Base-by-base conservation (phyloP, 2,888 invertebrate species). In the Agriopis leucophaearia region DNA sequence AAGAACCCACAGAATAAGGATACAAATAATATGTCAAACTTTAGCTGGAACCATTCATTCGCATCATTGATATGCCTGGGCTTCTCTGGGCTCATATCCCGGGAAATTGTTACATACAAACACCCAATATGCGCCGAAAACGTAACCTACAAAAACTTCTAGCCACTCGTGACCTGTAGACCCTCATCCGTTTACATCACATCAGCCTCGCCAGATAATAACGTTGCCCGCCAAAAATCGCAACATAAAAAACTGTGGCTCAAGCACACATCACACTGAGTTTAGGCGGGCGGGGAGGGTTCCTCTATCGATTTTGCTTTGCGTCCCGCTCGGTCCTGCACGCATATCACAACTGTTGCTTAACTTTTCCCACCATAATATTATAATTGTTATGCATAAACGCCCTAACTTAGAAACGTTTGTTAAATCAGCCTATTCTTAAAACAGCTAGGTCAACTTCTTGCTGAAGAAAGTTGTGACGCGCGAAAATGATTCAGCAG, bases 331-430 rank as follows among this genome's bases (percentile, higher is more conserved):
- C 45, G 10, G 69, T 84, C 82, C 83, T 83, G 77, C 83, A 89
- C 91, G 88, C 89, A 87, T 86, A 89, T 90, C 90, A 27, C 64
- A 93, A 92, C 93, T 93, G 93, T 93, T 93, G 93, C 92, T 92
- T 85, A 83, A 84, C 80, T 79, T 78, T 69, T 81, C 73, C 77
- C 82, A 40, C 45, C 82, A 50, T 50, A 56, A 60, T 63, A 71
- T 42, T 47, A 71, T 42, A 47, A 52, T 51, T 57, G 48, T 40
- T 57, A 36, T 50, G 40, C 50, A 59, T 48, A 36, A 13, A 13
- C 40, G n/a, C 27, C 5, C 12, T 51, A 5, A 27, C 27, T 27
- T 2, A 27, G 27, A 27, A 27, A 27, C 27, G 27, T 27, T 27
- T 27, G 27, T 27, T 5, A n/a, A n/a, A 27, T 27, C 5, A 27